phyloP scores from a whole-genome alignment of 2,888 invertebrate genomes.

The Ochropacha duplaris region DNA sequence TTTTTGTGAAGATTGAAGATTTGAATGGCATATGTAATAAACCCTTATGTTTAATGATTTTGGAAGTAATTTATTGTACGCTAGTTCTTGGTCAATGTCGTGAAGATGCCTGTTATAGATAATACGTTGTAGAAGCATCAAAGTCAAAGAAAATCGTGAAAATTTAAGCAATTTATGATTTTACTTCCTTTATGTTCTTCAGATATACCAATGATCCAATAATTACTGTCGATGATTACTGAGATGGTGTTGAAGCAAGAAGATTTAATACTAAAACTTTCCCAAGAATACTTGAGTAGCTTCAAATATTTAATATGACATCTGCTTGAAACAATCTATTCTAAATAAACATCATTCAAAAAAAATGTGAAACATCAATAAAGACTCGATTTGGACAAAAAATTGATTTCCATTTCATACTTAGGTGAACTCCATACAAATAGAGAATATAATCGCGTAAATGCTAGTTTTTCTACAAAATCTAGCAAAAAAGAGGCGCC shows the following conservation, averaged over 20 bases:
- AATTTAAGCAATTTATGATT: too few species aligned
- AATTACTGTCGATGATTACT: too few species aligned
- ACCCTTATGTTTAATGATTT: conserved; percentile 15
- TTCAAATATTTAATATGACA: conserved; percentile 41
- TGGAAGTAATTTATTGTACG: neutral
- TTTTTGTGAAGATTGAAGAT: conserved; percentile 39
- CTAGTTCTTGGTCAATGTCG: too few species aligned
- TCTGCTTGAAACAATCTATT: conserved; percentile 69
- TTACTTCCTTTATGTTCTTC: too few species aligned
- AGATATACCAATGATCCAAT: too few species aligned
- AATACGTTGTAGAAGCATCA: too few species aligned
- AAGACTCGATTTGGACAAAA: conserved; percentile 38
- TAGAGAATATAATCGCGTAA: conserved; percentile 32
- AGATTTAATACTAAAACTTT: neutral
- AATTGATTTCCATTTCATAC: conserved; percentile 9
- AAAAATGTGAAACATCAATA: conserved; percentile 61
- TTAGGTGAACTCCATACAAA: conserved; percentile 11
- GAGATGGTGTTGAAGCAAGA: too few species aligned
- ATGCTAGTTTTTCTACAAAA: conserved; percentile 38
- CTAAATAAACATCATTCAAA: conserved; percentile 49
- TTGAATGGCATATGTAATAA: conserved; percentile 26
- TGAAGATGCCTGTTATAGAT: too few species aligned
- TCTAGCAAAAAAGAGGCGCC: conserved; percentile 66
- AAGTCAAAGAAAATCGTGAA: too few species aligned
- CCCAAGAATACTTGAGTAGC: conserved; percentile 3